Evolutionary conservation across 2,888 invertebrate species (phyloP), one percentile per base, ranked within the genome.

Genomic region (Drosophila trichaetosa): DNA sequence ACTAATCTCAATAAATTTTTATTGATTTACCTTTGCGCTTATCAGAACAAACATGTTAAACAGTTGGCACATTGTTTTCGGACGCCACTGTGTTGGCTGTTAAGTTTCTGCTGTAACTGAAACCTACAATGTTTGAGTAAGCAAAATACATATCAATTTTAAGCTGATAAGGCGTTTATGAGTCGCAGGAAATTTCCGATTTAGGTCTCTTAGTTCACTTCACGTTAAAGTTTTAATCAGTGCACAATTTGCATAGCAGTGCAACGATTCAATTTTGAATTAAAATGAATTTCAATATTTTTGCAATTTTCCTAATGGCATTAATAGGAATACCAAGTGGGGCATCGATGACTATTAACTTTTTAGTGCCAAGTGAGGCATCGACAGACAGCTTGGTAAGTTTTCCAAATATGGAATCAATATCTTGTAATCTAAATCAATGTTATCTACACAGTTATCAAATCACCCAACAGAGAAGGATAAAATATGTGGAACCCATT

Each of bases 291-390:
- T 33, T 16, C 6, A 34, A 34, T 6, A 13, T 16, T 34, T 34
- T 34, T 16, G 5, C 34, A 34, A 16, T 6, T 34, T 13, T 34
- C 13, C 5, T 34, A 34, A 13, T 13, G 13, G 34, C 34, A 13
- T 13, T 13, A 7, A 16, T 6, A 36, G 7, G 16, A 36, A 36
- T 36, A 16, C 16, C 13, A 16, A 36, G 13, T 16, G 5, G 16
- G 34, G 16, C 31, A 31, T 8, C 0, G 2, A 0, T 31, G 8
- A 0, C 0, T 31, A 0, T 31, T 31, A 2, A 8, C 8, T 31
- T 31, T 2, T 8, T 8, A 31, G 8, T 3, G 31, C 10, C 31
- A 31, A 31, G 3, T 31, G 10, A 10, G 3, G 10, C 36, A 36
- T 36, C 16, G 16, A 36, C 16, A 36, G 6, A 2, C 6, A 16